Base-by-base conservation (phyloP, 2,888 invertebrate genomes). In the Desoria tigrina region DNA sequence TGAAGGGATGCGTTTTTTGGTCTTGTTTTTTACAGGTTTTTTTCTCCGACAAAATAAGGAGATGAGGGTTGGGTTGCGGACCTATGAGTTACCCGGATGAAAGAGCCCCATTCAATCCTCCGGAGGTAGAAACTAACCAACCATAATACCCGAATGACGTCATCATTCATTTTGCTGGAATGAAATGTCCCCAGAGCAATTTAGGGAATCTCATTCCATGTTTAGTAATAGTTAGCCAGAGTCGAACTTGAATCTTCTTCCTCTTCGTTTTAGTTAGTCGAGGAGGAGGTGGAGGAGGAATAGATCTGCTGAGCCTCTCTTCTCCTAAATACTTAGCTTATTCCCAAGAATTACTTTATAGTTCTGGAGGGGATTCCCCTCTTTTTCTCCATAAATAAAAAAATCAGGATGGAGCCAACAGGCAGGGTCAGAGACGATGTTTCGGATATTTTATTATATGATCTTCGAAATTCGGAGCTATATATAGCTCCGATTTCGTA, bases 131-230 rank as follows among this genome's bases (percentile, higher is more conserved):
- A 51, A 51, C 51, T 51, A 51, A 51, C 51, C 51, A 51, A 51
- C 51, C 51, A 26, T 51, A 51, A 51, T 51, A 26, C 51, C 51
- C 49, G 49, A 18, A 63, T 51, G 42, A 51, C 42, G 57, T 51
- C 51, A 58, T 61, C 39, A 23, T 23, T 51, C 51, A 51, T 51
- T 51, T 51, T 51, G 37, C 42, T 18, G 37, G 28, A 53, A 61
- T 51, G 57, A 63, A 63, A 50, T 63, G 63, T 63, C 53, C 58
- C 63, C 53, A 14, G 58, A 51, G 58, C 53, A 63, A 63, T 63
- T 61, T 58, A 53, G 58, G 14, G 58, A 58, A 51, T 58, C 58
- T 63, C 63, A 50, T 63, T 63, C 42, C 63, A 63, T 63, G 63
- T 63, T 58, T 63, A 42, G 63, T 18, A 57, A 50, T 58, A 51